A percentile compares a stretch with the other conserved stretches of the same genome.
Conservation (phyloP, 2,797 vertebrate species). For the Anguilla obscura region DNA sequence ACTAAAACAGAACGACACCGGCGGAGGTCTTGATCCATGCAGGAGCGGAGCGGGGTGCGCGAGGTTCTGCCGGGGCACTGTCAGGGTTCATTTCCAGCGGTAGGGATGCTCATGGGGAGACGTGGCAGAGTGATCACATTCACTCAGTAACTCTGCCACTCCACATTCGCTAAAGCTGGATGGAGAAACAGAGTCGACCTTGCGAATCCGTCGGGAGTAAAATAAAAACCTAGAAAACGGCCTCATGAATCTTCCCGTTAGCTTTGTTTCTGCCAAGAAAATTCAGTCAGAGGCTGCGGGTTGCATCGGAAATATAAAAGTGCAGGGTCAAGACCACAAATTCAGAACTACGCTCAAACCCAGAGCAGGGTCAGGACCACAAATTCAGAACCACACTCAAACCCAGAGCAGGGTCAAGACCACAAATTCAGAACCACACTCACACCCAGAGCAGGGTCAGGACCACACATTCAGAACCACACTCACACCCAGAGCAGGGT, state of each 20-base stretch:
- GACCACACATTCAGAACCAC: not conserved
- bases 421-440: not conserved
- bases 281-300: not conserved
- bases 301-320: not conserved
- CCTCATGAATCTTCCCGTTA: not conserved
- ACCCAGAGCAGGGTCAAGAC: not conserved
- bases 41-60: not conserved
- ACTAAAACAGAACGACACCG: not conserved
- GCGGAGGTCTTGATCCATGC: not conserved
- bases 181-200: not conserved
- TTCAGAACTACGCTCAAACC: not conserved
- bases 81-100: not conserved
- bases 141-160: not conserved
- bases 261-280: not conserved
- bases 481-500: not conserved
- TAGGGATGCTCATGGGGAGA: not conserved
- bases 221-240: not conserved
- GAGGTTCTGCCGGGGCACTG: not conserved
- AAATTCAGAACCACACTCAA: not conserved
- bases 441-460: too few relatives aligned
- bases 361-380: not conserved
- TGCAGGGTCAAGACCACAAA: not conserved
- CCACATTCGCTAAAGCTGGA: not conserved
- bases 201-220: not conserved
- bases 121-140: not conserved